phyloP scores from a whole-genome alignment of 2,888 invertebrate species.

The Hemaris fuciformis region DNA sequence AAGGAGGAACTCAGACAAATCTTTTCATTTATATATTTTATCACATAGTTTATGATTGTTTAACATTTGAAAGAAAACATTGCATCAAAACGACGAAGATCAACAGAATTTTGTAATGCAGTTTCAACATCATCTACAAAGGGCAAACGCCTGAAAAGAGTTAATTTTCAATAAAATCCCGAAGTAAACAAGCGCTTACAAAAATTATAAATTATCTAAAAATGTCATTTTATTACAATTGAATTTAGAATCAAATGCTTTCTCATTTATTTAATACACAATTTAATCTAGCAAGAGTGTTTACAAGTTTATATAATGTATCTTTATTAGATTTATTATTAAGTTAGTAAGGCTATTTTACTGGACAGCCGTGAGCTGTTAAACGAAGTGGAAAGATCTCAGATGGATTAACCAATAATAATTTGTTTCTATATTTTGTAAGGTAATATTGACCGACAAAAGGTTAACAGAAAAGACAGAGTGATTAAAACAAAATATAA shows the following conservation, averaged over 20 bases:
- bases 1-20: no score
- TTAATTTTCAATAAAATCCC: slow-evolving; percentile 16
- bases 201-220: slow-evolving; percentile 53
- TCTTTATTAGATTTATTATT: slow-evolving; percentile 59
- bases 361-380: slow-evolving; percentile 59
- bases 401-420: slow-evolving; percentile 23
- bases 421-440: no score
- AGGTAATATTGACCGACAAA: not conserved
- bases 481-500: not conserved
- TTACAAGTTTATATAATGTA: slow-evolving; percentile 60
- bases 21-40: no score
- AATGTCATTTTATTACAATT: slow-evolving; percentile 77
- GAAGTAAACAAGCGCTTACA: slow-evolving; percentile 26
- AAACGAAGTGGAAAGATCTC: slow-evolving; percentile 48
- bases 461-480: not conserved
- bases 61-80: no score
- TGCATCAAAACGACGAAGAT: no score
- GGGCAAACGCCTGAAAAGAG: not conserved
- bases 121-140: not conserved
- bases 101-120: not conserved
- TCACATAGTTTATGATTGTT: no score
- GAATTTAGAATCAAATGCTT: slow-evolving; percentile 81
- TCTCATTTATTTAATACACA: slow-evolving; percentile 71
- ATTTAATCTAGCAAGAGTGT: slow-evolving; percentile 70
- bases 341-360: slow-evolving; percentile 80